These are phyloP conservation scores for Gymnosoma rotundatum DNA, from an alignment of 2,888 invertebrate species.

Conservation along the genomic window DNA sequence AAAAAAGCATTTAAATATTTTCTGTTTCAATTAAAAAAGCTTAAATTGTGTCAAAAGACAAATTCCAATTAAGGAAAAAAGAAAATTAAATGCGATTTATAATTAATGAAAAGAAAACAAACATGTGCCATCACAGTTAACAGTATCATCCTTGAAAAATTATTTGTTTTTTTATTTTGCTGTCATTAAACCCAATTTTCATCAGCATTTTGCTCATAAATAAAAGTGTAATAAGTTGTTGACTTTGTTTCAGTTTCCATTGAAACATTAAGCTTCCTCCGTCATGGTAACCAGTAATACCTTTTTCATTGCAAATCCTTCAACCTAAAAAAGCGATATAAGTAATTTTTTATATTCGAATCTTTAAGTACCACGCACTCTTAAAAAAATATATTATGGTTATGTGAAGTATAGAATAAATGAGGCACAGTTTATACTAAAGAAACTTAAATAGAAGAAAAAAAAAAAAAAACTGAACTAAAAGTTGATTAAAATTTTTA, in stretches of 20 bases:
- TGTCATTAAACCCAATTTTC: slow-evolving; percentile 18
- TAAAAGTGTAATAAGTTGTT: slow-evolving; percentile 33
- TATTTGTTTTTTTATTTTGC: neutral
- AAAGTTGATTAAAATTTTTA: slow-evolving; percentile 28
- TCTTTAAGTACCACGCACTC: slow-evolving; percentile 35
- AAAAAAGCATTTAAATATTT: slow-evolving; percentile 1
- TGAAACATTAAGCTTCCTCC: neutral
- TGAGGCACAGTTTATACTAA: slow-evolving; percentile 16
- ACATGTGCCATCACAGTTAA: neutral
- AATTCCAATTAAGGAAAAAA: slow-evolving; percentile 32
- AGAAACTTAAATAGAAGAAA: slow-evolving; percentile 26
- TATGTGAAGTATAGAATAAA: slow-evolving; percentile 39
- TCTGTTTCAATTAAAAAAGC: slow-evolving; percentile 22
- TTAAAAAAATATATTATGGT: slow-evolving; percentile 36
- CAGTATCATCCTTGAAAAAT: slow-evolving; percentile 18
- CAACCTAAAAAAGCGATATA: slow-evolving; percentile 16
- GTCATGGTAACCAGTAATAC: neutral
- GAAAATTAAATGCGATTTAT: neutral
- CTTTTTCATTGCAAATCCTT: slow-evolving; percentile 14
- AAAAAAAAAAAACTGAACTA: slow-evolving; percentile 8
- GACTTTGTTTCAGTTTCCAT: slow-evolving; percentile 34
- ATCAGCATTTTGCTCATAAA: slow-evolving; percentile 14
- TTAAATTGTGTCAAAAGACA: slow-evolving; percentile 19
- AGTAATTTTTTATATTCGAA: neutral
- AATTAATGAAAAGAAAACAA: slow-evolving; percentile 8